phyloP scores from a whole-genome alignment of 2,113 vertebrate species.

The Prunella fulvescens region DNA sequence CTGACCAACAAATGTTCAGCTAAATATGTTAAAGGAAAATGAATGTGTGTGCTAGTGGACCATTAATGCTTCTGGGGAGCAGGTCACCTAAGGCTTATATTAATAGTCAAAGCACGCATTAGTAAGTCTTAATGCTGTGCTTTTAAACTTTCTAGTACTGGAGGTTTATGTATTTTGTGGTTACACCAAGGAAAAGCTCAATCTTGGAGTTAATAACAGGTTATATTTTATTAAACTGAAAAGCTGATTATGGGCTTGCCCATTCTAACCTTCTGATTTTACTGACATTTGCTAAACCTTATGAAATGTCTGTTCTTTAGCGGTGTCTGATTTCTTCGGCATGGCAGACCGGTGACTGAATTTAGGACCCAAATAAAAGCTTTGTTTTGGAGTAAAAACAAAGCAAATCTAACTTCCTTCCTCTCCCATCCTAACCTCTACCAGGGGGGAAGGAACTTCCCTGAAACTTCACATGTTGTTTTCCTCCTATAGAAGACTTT shows the following conservation, averaged over 20 bases:
- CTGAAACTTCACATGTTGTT: constrained; percentile 33
- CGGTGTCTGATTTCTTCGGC: background rate
- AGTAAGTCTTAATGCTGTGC: background rate
- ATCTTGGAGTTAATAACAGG: background rate
- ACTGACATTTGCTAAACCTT: background rate
- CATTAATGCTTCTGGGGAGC: background rate
- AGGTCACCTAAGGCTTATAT: background rate
- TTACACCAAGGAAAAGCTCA: background rate
- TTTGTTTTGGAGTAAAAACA: constrained; percentile 33
- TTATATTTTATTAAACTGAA: background rate
- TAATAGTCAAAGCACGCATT: background rate
- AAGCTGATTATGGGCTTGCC: background rate
- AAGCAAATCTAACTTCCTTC: constrained; percentile 27
- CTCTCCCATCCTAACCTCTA: constrained; percentile 7
- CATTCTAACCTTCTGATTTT: background rate
- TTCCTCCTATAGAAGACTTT: constrained; percentile 40
- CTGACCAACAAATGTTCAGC: background rate
- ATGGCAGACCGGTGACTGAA: background rate
- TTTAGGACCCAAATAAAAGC: background rate
- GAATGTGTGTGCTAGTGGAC: background rate
- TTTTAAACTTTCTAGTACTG: background rate
- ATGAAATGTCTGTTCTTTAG: background rate
- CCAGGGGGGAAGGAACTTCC: constrained; percentile 7
- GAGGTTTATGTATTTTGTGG: background rate
- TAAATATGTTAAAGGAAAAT: background rate